A percentile compares a stretch with the other conserved stretches of the same genome.
Conservation (phyloP, 2,113 vertebrate species). For the Daboia siamensis region DNA sequence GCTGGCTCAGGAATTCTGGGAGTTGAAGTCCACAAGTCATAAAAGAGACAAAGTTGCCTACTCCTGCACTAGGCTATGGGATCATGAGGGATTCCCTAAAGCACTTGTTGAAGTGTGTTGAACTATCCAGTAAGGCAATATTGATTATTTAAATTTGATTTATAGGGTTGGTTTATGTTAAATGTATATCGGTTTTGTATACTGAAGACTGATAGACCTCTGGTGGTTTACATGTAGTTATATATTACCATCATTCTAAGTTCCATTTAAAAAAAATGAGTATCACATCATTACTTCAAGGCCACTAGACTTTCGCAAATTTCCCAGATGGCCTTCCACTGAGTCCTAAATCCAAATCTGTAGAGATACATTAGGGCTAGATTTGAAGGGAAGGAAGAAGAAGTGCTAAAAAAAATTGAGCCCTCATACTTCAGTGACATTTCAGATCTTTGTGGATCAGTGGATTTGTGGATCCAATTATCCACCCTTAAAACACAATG, state of each 20-base stretch:
- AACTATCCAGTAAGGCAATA: neutral
- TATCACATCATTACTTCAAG: neutral
- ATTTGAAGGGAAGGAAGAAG: neutral
- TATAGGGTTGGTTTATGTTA: neutral
- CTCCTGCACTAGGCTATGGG: neutral
- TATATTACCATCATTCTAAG: neutral
- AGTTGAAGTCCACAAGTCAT: too few species aligned
- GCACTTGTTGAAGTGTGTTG: neutral
- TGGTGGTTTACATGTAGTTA: neutral
- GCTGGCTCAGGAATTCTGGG: too few species aligned
- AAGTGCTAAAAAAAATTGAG: neutral
- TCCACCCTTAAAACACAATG: neutral
- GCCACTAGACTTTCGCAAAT: neutral
- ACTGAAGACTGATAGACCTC: neutral
- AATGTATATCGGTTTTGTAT: neutral
- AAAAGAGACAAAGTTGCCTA: too few species aligned
- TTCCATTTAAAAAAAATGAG: neutral
- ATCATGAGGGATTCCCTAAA: neutral
- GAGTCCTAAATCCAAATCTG: neutral
- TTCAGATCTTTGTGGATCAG: neutral
- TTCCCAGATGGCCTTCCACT: neutral
- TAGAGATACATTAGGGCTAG: neutral
- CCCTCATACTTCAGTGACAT: neutral
- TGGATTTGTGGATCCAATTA: neutral
- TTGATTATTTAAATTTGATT: neutral